Percentiles rank a stretch among this genome's conserved stretches.
Evolutionary conservation across 2,797 vertebrate species (phyloP).

Genomic region (Argya squamiceps): DNA sequence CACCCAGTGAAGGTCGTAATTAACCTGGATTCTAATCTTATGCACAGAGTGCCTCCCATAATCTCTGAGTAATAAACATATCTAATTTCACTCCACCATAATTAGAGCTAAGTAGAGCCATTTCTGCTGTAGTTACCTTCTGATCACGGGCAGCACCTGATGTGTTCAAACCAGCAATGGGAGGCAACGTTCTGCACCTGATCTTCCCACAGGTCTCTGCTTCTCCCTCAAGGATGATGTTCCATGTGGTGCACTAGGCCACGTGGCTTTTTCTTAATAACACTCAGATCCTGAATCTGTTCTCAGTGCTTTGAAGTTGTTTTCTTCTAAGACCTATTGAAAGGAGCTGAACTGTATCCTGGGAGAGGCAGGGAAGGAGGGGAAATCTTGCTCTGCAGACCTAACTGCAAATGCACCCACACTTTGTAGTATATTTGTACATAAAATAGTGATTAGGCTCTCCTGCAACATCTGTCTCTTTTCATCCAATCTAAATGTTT

Average conservation of each 20-base stretch:
- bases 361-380: neutral
- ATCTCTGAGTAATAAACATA: neutral
- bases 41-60: neutral
- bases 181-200: neutral
- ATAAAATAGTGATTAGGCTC: neutral
- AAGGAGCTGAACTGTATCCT: neutral
- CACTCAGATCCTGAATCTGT: neutral
- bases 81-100: neutral
- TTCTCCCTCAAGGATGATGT: neutral
- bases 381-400: neutral
- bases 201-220: neutral
- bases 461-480: neutral
- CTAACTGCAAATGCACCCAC: neutral
- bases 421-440: neutral
- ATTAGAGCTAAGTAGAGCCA: neutral
- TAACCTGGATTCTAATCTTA: slow-evolving; percentile 24
- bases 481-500: neutral
- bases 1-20: neutral
- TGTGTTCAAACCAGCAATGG: neutral
- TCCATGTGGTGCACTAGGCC: neutral
- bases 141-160: neutral
- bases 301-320: neutral
- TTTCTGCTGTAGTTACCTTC: neutral
- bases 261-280: neutral
- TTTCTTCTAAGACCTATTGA: neutral